These are phyloP conservation scores for Eulemur rufifrons DNA, from an alignment of 2,113 vertebrate species.

Conservation along the genomic window DNA sequence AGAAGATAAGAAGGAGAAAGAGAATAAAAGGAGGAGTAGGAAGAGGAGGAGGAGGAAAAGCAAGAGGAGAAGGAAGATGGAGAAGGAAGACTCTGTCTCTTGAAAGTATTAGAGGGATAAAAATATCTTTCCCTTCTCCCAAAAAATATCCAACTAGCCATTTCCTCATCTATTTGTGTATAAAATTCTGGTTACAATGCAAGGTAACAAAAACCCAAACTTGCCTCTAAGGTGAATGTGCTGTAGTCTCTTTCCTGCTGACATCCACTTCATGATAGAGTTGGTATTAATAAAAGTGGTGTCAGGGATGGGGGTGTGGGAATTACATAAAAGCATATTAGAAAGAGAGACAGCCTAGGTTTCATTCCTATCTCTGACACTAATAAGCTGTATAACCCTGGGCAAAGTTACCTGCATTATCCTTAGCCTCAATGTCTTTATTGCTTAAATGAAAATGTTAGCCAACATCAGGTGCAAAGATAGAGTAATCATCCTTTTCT, in stretches of 20 bases:
- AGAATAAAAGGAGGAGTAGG: no score
- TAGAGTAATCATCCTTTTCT: background rate
- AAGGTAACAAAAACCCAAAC: background rate
- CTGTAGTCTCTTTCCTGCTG: background rate
- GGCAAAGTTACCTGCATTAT: background rate
- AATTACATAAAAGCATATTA: background rate
- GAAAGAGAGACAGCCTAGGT: background rate
- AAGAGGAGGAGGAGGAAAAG: no score
- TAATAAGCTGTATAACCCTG: background rate
- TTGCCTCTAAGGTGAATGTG: background rate
- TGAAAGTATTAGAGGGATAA: background rate
- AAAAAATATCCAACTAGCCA: background rate
- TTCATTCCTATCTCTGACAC: background rate
- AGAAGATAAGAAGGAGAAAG: background rate
- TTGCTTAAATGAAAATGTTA: background rate
- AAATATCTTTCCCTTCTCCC: background rate
- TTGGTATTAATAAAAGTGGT: background rate
- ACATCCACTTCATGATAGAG: background rate
- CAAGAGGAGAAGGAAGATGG: fast-evolving
- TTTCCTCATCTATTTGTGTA: background rate
- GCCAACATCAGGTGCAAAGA: background rate
- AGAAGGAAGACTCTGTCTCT: background rate
- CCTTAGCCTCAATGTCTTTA: background rate
- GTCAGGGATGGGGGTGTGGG: fast-evolving
- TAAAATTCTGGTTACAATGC: background rate